Percentiles rank a stretch among this genome's conserved stretches.
These are phyloP conservation scores for Byasa hedistus DNA, from an alignment of 2,888 invertebrate species.

Conservation along the genomic window DNA sequence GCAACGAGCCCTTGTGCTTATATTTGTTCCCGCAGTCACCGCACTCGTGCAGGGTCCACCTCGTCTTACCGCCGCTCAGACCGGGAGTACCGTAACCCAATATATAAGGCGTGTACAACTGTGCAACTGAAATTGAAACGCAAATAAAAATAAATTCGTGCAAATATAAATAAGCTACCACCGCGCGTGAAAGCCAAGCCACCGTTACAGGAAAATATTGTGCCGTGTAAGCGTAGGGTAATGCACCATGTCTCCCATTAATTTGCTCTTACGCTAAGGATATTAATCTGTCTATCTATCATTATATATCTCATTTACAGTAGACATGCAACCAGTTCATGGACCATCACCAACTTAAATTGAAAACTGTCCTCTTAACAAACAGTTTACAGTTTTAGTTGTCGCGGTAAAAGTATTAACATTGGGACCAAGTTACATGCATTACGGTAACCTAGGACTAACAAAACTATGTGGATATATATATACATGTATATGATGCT, in stretches of 20 bases:
- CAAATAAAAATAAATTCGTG: constrained; percentile 75
- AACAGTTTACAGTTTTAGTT: constrained; percentile 18
- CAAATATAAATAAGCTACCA: constrained; percentile 65
- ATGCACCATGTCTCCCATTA: constrained; percentile 81
- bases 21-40: constrained; percentile 90
- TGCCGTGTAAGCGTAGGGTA: constrained; percentile 68
- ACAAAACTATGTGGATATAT: constrained; percentile 8
- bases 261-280: constrained; percentile 47
- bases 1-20: constrained; percentile 88
- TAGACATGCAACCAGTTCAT: constrained; percentile 22
- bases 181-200: constrained; percentile 69
- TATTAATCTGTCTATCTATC: constrained; percentile 23
- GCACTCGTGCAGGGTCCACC: constrained; percentile 81
- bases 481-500: constrained; percentile 16
- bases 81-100: constrained; percentile 75
- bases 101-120: constrained; percentile 79
- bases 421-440: constrained; percentile 23
- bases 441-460: background rate
- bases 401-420: background rate
- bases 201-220: constrained; percentile 56
- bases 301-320: constrained; percentile 19
- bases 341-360: constrained; percentile 20
- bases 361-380: constrained; percentile 4
- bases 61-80: constrained; percentile 68
- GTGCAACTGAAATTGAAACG: constrained; percentile 79